Percentiles rank a stretch among this genome's conserved stretches.
These are phyloP conservation scores for Cecidostiba fungosa DNA, from an alignment of 2,888 invertebrate genomes.

Conservation along the genomic window DNA sequence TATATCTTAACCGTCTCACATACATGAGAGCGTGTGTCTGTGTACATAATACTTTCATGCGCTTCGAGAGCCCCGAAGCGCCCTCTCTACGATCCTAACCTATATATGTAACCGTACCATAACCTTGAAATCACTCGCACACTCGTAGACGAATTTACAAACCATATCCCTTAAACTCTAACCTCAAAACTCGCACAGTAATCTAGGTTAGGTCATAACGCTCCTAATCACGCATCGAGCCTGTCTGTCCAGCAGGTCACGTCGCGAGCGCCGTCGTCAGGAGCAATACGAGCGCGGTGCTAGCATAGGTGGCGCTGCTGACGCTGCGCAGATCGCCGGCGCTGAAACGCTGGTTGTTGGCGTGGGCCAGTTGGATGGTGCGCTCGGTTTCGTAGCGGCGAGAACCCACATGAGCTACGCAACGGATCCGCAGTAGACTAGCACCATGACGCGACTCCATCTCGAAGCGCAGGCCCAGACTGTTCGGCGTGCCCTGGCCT, in stretches of 20 bases:
- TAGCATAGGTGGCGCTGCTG: conserved; percentile 13
- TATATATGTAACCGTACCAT: conserved; percentile 33
- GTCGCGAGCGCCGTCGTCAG: conserved; percentile 59
- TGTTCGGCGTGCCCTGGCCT: conserved; percentile 66
- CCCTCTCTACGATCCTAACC: conserved; percentile 52
- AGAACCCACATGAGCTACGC: conserved; percentile 72
- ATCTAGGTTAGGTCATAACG: neutral
- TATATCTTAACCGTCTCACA: conserved; percentile 10
- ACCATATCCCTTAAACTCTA: neutral
- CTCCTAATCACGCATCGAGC: neutral
- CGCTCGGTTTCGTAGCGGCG: conserved; percentile 66
- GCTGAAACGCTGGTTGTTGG: conserved; percentile 74
- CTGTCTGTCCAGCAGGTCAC: conserved; percentile 62
- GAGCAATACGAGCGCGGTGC: conserved; percentile 40
- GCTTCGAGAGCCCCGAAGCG: conserved; percentile 57
- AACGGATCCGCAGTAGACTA: conserved; percentile 69
- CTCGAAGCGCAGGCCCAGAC: conserved; percentile 73
- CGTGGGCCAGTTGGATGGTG: conserved; percentile 68
- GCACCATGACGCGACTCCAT: conserved; percentile 68
- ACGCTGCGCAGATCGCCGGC: conserved; percentile 69
- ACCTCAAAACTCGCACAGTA: conserved; percentile 13
- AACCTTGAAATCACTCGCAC: conserved; percentile 14
- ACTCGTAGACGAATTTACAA: conserved; percentile 1
- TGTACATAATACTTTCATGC: conserved; percentile 63
- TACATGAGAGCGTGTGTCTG: conserved; percentile 11